A percentile compares a stretch with the other conserved stretches of the same genome.
Conservation (phyloP, 2,888 invertebrate genomes). For the Automeris io region DNA sequence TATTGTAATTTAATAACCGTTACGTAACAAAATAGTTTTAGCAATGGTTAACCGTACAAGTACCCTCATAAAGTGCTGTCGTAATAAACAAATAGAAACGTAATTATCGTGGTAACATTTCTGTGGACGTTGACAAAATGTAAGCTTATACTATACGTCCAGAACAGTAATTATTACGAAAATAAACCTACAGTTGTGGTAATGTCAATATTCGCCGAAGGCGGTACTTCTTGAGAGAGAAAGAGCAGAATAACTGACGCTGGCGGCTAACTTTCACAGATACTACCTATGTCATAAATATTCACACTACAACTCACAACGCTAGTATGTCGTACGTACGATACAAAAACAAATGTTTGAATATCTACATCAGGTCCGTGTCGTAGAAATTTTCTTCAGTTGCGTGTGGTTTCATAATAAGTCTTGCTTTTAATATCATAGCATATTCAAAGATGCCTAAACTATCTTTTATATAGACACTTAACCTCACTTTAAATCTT, state of each 20-base stretch:
- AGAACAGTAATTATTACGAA: slow-evolving; percentile 11
- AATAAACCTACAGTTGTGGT: not conserved
- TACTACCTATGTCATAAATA: slow-evolving; percentile 49
- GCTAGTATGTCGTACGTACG: slow-evolving; percentile 18
- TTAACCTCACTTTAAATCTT: no score
- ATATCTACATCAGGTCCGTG: slow-evolving; percentile 25
- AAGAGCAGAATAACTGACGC: slow-evolving; percentile 13
- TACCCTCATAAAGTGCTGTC: slow-evolving; percentile 32
- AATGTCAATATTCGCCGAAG: slow-evolving; percentile 15
- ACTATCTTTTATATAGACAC: no score
- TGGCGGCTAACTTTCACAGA: slow-evolving; percentile 46
- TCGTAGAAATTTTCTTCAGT: slow-evolving; percentile 30
- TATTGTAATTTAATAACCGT: slow-evolving; percentile 16
- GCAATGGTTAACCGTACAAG: slow-evolving; percentile 17
- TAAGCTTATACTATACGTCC: slow-evolving; percentile 2
- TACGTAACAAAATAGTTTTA: slow-evolving; percentile 19
- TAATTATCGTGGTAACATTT: not conserved
- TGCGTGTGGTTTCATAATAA: slow-evolving; percentile 12
- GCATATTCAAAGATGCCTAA: no score
- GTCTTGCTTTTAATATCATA: no score
- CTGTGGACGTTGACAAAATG: slow-evolving; percentile 1
- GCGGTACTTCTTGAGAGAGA: slow-evolving; percentile 17
- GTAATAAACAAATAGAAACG: slow-evolving; percentile 28
- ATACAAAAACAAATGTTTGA: slow-evolving; percentile 31
- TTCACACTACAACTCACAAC: slow-evolving; percentile 30